Base-by-base conservation (phyloP, 2,113 vertebrate genomes). In the Syngnathus floridae region DNA sequence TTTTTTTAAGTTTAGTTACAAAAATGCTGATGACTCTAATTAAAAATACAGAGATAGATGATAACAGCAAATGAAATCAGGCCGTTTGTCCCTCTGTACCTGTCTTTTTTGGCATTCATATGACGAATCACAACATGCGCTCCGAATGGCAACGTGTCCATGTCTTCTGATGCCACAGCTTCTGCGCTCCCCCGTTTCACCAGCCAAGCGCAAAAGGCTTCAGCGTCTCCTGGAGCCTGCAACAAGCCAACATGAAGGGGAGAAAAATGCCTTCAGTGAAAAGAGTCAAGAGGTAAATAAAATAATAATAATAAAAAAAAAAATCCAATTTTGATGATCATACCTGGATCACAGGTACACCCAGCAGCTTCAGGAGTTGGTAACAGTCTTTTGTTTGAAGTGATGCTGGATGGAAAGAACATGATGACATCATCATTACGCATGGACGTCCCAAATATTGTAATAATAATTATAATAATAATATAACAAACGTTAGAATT, bases 111-210 rank as follows among this genome's bases (percentile, higher is more conserved):
- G 19, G 89, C 83, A 7, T 86, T 91, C 1, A 94, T 74, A 21
- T 92, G 88, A 7, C 93, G 91, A 40, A 93, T 83, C 2, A 93
- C 81, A 66, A 82, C 4, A 16, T 21, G 76, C 31, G 86, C 89
- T 40, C 92, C 92, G 37, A 94, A 94, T 0, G 92, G 88, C 74
- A 94, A 73, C 0, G 92, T 90, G 77, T 94, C 93, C 92, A 93
- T 91, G 79, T 94, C 93, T 72, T 94, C 93, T 1, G 93, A 93
- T 0, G 91, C 90, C 41, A 90, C 91, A 1, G 89, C 90, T 3
- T 91, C 74, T 48, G 84, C 93, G 36, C 46, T 73, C 6, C 89
- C 87, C 0, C 61, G 45, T 46, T 66, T 88, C 62, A 90, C 90
- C 77, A 94, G 80, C 41, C 72, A 70, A 1, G 93, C 91, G 7